Conservation (phyloP, 1,140 invertebrate genomes). For the Odontomachus brunneus region DNA sequence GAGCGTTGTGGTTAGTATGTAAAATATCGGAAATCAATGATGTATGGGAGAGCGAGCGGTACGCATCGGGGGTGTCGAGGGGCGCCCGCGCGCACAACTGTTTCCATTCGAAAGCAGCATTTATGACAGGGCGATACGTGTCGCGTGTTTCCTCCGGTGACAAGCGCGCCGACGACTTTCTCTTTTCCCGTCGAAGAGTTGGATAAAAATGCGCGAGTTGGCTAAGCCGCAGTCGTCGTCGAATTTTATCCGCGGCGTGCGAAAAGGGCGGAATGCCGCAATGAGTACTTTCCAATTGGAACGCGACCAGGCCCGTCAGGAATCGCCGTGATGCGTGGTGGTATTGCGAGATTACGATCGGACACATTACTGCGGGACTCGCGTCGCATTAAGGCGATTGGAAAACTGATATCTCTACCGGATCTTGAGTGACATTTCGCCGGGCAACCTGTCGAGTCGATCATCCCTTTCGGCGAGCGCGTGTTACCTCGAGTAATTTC, state of each 20-base stretch:
- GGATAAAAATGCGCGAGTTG: constrained; percentile 13
- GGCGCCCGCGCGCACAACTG: background rate
- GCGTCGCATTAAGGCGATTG: background rate
- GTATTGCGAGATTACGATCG: constrained; percentile 4
- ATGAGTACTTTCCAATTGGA: background rate
- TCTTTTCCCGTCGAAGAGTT: constrained; percentile 30
- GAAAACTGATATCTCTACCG: background rate
- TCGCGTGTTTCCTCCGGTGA: background rate
- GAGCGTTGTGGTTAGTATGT: background rate
- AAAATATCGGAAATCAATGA: constrained; percentile 11
- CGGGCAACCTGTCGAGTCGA: background rate
- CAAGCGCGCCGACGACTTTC: constrained; percentile 13
- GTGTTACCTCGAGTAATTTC: no score
- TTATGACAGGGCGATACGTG: background rate
- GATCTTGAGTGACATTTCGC: constrained; percentile 14
- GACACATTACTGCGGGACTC: background rate
- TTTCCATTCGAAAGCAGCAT: background rate
- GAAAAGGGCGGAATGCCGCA: background rate
- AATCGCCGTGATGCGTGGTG: background rate
- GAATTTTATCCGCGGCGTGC: constrained; percentile 2
- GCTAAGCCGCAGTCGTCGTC: background rate
- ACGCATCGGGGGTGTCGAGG: no score
- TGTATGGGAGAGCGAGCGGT: no score
- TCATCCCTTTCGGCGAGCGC: background rate
- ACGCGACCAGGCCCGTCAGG: background rate